Evolutionary conservation across 2,797 vertebrate species (phyloP), one percentile per base, ranked within the genome.

Genomic region (Sebastiscus tertius): DNA sequence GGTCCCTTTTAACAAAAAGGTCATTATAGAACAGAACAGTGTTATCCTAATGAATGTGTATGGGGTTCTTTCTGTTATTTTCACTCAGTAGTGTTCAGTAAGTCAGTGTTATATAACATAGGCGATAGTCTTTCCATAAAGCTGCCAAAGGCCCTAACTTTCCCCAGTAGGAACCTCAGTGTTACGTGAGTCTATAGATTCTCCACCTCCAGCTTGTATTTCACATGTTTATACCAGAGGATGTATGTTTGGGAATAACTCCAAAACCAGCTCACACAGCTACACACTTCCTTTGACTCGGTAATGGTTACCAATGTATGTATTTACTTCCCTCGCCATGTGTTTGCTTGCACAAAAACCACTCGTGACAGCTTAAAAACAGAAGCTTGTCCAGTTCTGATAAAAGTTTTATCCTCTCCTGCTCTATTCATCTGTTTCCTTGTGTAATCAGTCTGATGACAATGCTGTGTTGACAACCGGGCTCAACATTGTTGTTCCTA

Each of bases 131-230:
- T 56, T 79, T 69, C 55, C 34, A 77, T 70, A 54, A 42, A 56
- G 33, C 58, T 59, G 65, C 69, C 84, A 68, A 58, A 72, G 22
- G 49, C 42, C n/a, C 16, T 22, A 42, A 77, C 1, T 75, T 78
- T 72, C 36, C 63, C 26, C 58, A 49, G 46, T 20, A 76, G 54
- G 61, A 63, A 52, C 39, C 20, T 69, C 31, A 52, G 55, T 36
- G 62, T 49, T 69, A 65, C 58, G 20, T 20, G 24, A 72, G 65
- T 78, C 49, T 84, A 52, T 82, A 79, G 86, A 83, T 88, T 87
- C 86, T 85, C 70, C 80, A 87, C 64, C 55, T 80, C 63, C 70
- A 72, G 68, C 76, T 84, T 77, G 72, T 87, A 91, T 94, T 91
- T 94, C 69, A 88, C 81, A 83, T 77, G 75, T 84, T 68, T 77